Evolutionary conservation across 2,113 vertebrate genomes (phyloP).

Genomic region (Bambusicola thoracicus): DNA sequence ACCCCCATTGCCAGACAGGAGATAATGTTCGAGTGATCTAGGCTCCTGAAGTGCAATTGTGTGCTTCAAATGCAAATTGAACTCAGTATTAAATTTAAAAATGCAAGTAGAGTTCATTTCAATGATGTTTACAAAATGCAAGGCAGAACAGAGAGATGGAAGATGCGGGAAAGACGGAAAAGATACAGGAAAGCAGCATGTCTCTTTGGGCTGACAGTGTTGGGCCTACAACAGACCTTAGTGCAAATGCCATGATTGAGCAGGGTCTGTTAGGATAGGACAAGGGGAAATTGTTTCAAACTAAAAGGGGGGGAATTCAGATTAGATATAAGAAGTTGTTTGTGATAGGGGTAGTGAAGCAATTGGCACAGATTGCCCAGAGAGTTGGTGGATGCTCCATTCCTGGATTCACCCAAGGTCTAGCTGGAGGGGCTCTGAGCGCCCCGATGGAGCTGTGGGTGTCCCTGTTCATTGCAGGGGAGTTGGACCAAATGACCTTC

Average conservation of each 20-base stretch:
- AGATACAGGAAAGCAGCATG: not conserved
- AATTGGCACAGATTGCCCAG: too few relatives aligned
- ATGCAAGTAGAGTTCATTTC: not conserved
- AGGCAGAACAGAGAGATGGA: not conserved
- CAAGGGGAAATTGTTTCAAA: too few relatives aligned
- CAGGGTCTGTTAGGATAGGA: too few relatives aligned
- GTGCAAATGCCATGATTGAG: not conserved
- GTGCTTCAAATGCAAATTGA: not conserved
- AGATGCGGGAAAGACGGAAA: not conserved
- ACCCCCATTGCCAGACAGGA: not conserved
- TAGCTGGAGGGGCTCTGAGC: too few relatives aligned
- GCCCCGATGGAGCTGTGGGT: too few relatives aligned
- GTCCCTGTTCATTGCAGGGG: too few relatives aligned
- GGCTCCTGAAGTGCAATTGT: not conserved
- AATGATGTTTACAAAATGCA: not conserved
- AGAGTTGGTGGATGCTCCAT: too few relatives aligned
- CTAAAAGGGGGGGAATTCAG: too few relatives aligned
- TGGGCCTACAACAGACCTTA: not conserved
- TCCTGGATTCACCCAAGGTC: too few relatives aligned
- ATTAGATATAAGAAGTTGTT: too few relatives aligned
- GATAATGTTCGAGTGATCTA: not conserved
- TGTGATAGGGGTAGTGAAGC: too few relatives aligned
- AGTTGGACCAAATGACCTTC: too few relatives aligned
- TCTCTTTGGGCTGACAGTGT: not conserved
- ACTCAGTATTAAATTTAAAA: not conserved